Conservation (phyloP, 2,113 vertebrate species). For the Lycaon pictus region DNA sequence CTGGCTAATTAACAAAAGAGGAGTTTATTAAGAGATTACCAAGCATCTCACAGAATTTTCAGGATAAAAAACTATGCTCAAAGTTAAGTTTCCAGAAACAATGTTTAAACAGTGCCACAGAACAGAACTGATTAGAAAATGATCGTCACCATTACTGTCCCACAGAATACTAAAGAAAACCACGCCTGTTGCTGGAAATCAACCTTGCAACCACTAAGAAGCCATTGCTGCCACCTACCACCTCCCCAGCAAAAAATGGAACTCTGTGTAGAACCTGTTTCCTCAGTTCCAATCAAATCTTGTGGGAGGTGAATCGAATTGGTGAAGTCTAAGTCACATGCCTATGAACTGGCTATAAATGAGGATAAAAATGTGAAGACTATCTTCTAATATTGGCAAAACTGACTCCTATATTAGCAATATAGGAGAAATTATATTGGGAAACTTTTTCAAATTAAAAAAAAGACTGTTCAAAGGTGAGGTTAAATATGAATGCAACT, state of each 20-base stretch:
- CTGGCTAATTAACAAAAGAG: neutral
- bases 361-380: neutral
- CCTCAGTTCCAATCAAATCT: neutral
- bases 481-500: neutral
- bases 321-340: neutral
- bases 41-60: neutral
- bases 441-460: neutral
- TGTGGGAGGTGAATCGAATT: neutral
- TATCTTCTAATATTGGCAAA: neutral
- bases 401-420: neutral
- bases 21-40: neutral
- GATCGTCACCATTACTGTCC: neutral
- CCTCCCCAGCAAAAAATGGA: neutral
- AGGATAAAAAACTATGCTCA: neutral
- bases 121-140: neutral
- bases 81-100: slow-evolving; percentile 1
- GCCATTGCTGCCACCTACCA: neutral
- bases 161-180: neutral
- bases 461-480: neutral
- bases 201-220: neutral
- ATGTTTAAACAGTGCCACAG: neutral
- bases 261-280: neutral
- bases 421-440: neutral
- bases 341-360: neutral
- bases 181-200: neutral